phyloP scores from a whole-genome alignment of 2,888 invertebrate species.

The Pyralis farinalis region DNA sequence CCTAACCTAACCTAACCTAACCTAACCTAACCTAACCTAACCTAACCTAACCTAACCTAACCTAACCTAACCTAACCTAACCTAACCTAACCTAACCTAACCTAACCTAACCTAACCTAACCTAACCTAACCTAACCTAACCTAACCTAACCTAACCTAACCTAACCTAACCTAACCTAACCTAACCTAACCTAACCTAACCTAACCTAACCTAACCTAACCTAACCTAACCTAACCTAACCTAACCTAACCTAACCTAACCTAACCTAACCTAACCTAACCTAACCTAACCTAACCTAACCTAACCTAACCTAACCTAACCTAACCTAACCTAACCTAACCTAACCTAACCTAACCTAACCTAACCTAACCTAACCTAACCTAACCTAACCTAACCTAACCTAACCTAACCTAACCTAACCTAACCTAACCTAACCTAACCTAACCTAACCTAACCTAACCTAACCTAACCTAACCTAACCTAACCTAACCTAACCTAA shows the following conservation, averaged over 20 bases:
- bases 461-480: conserved; percentile 9
- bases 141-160: conserved; percentile 9
- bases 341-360: conserved; percentile 13
- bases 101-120: conserved; percentile 9
- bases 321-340: conserved; percentile 13
- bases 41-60: background rate
- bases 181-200: conserved; percentile 9
- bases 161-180: conserved; percentile 9
- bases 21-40: conserved; percentile 8
- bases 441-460: conserved; percentile 10
- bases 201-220: conserved; percentile 9
- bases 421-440: conserved; percentile 11
- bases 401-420: conserved; percentile 11
- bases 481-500: conserved; percentile 12
- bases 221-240: conserved; percentile 8
- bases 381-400: conserved; percentile 8
- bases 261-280: conserved; percentile 8
- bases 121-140: conserved; percentile 9
- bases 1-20: conserved; percentile 11
- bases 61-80: background rate
- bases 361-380: conserved; percentile 10
- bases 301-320: conserved; percentile 12
- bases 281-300: background rate
- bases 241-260: conserved; percentile 8
- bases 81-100: conserved; percentile 9